Evolutionary conservation across 1,140 invertebrate genomes (phyloP).

Genomic region (Lutraria rhynchaena): DNA sequence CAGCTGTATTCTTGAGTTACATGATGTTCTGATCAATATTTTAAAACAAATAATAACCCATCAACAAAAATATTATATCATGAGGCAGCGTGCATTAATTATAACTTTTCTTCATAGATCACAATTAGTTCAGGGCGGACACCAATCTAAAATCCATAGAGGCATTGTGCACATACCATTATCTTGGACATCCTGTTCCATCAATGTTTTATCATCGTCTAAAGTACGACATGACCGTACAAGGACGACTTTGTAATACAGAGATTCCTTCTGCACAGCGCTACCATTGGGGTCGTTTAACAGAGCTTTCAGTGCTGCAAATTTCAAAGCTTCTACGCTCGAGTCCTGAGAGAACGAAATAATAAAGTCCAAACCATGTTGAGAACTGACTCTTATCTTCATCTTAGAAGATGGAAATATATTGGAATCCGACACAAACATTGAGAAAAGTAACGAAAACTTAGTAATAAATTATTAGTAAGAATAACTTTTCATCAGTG

Average conservation of each 20-base stretch:
- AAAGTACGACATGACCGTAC: conserved; percentile 76
- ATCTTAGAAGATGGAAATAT: conserved; percentile 76
- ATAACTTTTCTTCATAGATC: neutral
- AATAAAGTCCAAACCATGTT: conserved; percentile 75
- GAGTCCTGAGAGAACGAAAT: conserved; percentile 76
- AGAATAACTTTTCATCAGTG: no score
- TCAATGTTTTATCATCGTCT: conserved; percentile 75
- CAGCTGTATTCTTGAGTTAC: no score
- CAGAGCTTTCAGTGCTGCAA: conserved; percentile 77
- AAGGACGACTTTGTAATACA: conserved; percentile 80
- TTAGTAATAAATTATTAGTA: no score
- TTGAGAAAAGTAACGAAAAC: conserved; percentile 52
- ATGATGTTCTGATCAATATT: no score
- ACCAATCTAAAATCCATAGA: neutral
- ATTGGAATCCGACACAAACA: conserved; percentile 77
- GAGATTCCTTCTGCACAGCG: conserved; percentile 75
- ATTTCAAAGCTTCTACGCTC: conserved; percentile 81
- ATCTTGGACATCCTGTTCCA: conserved; percentile 78
- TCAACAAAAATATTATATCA: no score
- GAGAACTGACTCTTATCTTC: conserved; percentile 78
- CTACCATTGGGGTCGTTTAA: conserved; percentile 75
- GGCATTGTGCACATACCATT: conserved; percentile 73
- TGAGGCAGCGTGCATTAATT: no score
- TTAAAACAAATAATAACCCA: no score
- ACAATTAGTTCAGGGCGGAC: neutral